Evolutionary conservation across 2,797 vertebrate genomes (phyloP), one percentile per base, ranked within the genome.

Genomic region (Mallotus villosus): DNA sequence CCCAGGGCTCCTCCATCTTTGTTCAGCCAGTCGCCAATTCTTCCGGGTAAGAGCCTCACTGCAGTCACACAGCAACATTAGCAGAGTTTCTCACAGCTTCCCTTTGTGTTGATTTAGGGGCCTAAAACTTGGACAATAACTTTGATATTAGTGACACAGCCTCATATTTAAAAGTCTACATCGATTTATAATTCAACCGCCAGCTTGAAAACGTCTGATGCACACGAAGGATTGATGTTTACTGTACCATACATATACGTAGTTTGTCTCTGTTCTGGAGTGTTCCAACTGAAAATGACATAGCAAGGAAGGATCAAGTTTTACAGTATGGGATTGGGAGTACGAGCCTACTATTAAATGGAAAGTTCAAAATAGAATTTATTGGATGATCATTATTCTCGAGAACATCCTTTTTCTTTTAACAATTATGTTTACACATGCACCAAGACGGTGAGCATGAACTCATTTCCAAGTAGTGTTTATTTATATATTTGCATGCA

Each of bases 1-100:
- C 88, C 85, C 63, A 53, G 92, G 92, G 91, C 86, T 82, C 80
- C 83, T 75, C 73, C 81, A 68, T 87, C 89, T 86, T 90, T 84
- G 85, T 84, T 88, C 89, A 89, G 83, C 86, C 86, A 81, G 63
- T 86, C 79, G 72, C 71, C 74, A 68, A 25, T 21, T 24, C 5
- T 59, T 24, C 19, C 9, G 21, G 58, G 58, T 60, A 24, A 22
- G 11, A 60, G 22, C 22, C 21, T 25, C 58, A 22, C 58, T 60
- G 22, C 22, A 22, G 3, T 24, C 58, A 60, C 58, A 0, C 2
- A 60, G n/a, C 22, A n/a, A 60, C 58, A 60, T 60, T 14, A 22
- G 58, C 58, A 12, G 21, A 22, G 58, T 60, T 58, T n/a, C 21
- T 58, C 19, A 58, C 19, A 60, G n/a, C n/a, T 22, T 24, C 21